Conservation (phyloP, 2,888 invertebrate species). For the Ennomos fuscantarius region DNA sequence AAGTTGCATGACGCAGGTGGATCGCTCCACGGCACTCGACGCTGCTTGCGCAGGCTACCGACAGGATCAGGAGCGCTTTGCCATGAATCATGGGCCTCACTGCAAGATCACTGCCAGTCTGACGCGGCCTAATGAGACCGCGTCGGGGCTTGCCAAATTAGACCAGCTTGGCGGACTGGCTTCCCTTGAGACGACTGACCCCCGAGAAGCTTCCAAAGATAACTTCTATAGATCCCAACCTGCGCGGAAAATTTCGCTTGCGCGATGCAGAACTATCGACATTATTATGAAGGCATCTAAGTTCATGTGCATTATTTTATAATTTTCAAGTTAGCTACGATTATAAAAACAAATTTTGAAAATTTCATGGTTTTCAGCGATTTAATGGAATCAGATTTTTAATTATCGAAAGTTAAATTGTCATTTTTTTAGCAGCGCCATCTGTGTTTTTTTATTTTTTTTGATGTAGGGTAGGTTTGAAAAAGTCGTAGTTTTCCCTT, state of each 20-base stretch:
- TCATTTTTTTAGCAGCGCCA: not conserved
- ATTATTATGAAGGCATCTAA: too few relatives aligned
- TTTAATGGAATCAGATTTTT: not conserved
- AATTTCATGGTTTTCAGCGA: not conserved
- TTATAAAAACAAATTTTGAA: not conserved
- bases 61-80: too few relatives aligned
- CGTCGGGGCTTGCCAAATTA: slow-evolving; percentile 5
- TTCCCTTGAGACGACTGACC: slow-evolving; percentile 13
- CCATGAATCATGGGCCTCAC: too few relatives aligned
- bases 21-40: too few relatives aligned
- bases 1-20: too few relatives aligned
- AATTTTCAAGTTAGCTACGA: not conserved
- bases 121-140: not conserved
- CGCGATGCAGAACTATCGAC: slow-evolving; percentile 4
- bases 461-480: too few relatives aligned
- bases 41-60: too few relatives aligned
- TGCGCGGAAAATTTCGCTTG: not conserved
- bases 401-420: not conserved
- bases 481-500: too few relatives aligned
- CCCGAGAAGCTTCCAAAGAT: not conserved
- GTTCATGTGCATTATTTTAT: not conserved
- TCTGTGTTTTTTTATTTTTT: not conserved
- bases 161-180: slow-evolving; percentile 15
- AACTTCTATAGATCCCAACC: not conserved
- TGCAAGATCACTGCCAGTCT: too few relatives aligned